Conservation (phyloP, 2,888 invertebrate species). For the Leptopterna dolabrata region DNA sequence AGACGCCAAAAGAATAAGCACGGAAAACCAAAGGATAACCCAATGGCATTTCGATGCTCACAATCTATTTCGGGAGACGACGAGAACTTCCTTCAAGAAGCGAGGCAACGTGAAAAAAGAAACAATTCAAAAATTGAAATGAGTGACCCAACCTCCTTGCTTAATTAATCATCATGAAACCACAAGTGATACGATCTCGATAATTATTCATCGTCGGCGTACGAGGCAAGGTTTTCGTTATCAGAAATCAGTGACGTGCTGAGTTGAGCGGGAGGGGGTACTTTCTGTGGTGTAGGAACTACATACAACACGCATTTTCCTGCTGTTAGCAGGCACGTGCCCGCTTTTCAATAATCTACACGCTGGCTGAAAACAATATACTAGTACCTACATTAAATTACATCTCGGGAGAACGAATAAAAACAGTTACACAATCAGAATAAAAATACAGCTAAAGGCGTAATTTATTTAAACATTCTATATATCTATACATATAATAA, state of each 20-base stretch:
- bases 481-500: too few species aligned
- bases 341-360: background rate
- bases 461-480: too few species aligned
- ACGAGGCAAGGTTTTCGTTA: background rate
- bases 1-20: too few species aligned
- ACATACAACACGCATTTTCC: background rate
- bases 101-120: background rate
- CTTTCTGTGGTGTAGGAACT: background rate
- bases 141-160: background rate
- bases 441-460: too few species aligned
- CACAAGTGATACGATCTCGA: background rate
- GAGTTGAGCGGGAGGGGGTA: background rate
- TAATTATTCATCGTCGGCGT: slow-evolving; percentile 15
- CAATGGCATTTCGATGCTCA: too few species aligned
- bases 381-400: too few species aligned
- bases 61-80: too few species aligned
- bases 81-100: background rate
- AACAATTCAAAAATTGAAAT: slow-evolving; percentile 15
- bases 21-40: too few species aligned
- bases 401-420: too few species aligned
- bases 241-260: slow-evolving; percentile 4
- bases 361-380: background rate
- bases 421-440: too few species aligned
- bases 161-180: slow-evolving; percentile 8
- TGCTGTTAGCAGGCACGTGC: background rate